phyloP scores from a whole-genome alignment of 2,888 invertebrate genomes.

The Glaucopsyche alexis region DNA sequence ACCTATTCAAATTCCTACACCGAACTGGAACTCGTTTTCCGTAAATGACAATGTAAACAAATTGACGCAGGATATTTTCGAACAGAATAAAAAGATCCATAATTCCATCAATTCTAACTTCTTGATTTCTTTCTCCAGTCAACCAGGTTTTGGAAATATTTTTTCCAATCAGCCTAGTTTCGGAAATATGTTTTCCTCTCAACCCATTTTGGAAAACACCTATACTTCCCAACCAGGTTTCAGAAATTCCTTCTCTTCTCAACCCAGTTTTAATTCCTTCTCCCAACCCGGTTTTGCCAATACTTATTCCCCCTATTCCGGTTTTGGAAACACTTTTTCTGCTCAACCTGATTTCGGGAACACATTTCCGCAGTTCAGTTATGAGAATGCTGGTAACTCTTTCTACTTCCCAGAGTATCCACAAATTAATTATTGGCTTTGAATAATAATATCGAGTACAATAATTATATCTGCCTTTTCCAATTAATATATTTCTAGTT shows the following conservation, averaged over 20 bases:
- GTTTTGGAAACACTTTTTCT: neutral
- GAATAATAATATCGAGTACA: neutral
- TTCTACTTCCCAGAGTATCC: neutral
- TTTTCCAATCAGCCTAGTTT: neutral
- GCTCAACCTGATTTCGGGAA: neutral
- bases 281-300: neutral
- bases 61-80: neutral
- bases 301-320: neutral
- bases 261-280: neutral
- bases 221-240: neutral
- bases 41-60: neutral
- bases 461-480: neutral
- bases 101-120: slow-evolving; percentile 11
- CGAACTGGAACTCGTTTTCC: neutral
- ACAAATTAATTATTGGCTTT: slow-evolving; percentile 2
- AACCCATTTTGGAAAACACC: neutral
- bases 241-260: neutral
- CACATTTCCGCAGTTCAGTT: neutral
- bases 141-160: neutral
- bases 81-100: slow-evolving; percentile 11
- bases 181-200: neutral
- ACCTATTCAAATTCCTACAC: neutral
- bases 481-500: neutral
- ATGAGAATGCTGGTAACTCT: neutral
- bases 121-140: neutral